These are phyloP conservation scores for Morpho helenor DNA, from an alignment of 2,888 invertebrate genomes.

Conservation along the genomic window DNA sequence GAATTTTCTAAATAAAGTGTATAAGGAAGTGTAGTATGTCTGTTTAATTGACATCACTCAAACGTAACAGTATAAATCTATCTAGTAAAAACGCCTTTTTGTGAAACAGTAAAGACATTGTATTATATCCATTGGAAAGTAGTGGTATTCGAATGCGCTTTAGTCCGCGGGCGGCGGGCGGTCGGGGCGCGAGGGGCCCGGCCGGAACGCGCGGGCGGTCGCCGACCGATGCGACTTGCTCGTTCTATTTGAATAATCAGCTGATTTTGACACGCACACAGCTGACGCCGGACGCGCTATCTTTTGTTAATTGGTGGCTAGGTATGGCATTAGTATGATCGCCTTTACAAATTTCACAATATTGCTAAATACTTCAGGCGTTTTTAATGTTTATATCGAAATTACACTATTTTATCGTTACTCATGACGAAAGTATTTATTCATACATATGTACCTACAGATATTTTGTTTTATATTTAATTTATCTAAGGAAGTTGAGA, in stretches of 20 bases:
- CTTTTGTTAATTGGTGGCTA: constrained; percentile 40
- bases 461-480: constrained; percentile 15
- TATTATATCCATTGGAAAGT: constrained; percentile 25
- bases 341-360: neutral
- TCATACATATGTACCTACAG: neutral
- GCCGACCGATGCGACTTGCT: constrained; percentile 63
- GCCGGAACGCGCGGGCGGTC: constrained; percentile 47
- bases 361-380: too few relatives aligned
- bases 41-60: too few relatives aligned
- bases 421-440: constrained; percentile 1
- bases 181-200: constrained; percentile 37
- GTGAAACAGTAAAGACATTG: constrained; percentile 6
- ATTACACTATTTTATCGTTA: too few relatives aligned
- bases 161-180: constrained; percentile 20
- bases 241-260: constrained; percentile 79
- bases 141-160: constrained; percentile 29
- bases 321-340: constrained; percentile 11
- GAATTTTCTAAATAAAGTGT: too few relatives aligned
- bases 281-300: constrained; percentile 71
- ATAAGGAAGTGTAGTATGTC: too few relatives aligned
- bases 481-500: constrained; percentile 12
- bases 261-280: constrained; percentile 79
- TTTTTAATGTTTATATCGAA: too few relatives aligned
- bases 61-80: neutral
- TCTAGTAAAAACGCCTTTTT: neutral